A percentile compares a stretch with the other conserved stretches of the same genome.
These are phyloP conservation scores for Semnornis frantzii DNA, from an alignment of 2,113 vertebrate genomes.

Conservation along the genomic window DNA sequence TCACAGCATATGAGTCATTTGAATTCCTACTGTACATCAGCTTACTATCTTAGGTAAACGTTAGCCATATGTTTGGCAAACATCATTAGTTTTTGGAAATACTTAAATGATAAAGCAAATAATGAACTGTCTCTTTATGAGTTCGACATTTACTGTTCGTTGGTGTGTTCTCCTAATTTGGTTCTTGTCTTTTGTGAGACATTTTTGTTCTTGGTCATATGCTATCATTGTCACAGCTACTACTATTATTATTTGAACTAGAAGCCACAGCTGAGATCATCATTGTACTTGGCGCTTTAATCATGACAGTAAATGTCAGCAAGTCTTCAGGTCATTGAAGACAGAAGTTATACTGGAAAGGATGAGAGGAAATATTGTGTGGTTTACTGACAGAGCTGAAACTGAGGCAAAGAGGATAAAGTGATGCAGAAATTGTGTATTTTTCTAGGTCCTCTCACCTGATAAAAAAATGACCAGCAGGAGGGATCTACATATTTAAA, in stretches of 20 bases:
- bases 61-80: constrained; percentile 7
- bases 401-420: not conserved
- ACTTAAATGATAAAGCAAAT: constrained; percentile 18
- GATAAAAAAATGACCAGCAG: not conserved
- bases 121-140: not conserved
- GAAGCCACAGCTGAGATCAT: constrained; percentile 8
- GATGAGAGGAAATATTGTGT: not conserved
- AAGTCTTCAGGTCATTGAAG: constrained; percentile 4
- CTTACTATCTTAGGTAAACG: constrained; percentile 39
- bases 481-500: not conserved
- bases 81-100: not conserved
- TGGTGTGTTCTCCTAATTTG: not conserved
- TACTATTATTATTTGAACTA: constrained; percentile 33
- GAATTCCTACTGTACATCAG: constrained; percentile 26
- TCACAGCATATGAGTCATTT: constrained; percentile 27
- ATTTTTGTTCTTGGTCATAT: constrained; percentile 15
- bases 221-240: constrained; percentile 4
- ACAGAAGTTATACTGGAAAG: not conserved
- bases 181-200: not conserved
- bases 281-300: not conserved
- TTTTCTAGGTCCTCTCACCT: not conserved
- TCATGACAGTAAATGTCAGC: constrained; percentile 5
- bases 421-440: not conserved
- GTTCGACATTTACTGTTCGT: not conserved
- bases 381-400: not conserved